Evolutionary conservation across 2,113 vertebrate species (phyloP).

Genomic region (Odontesthes bonariensis): DNA sequence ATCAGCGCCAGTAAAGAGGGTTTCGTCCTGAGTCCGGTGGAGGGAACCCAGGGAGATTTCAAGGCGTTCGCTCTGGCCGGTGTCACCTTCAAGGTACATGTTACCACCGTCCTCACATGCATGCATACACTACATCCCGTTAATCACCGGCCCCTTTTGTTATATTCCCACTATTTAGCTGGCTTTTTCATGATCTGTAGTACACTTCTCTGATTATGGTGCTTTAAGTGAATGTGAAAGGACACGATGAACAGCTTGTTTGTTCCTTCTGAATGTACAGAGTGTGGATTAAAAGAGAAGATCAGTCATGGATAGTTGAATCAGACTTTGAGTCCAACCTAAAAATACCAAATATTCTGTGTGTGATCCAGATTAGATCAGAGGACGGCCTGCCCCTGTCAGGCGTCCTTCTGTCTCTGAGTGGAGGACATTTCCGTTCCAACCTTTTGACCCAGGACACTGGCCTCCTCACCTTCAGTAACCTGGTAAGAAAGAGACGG

Average conservation of each 20-base stretch:
- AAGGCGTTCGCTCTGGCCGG: slow-evolving; percentile 97
- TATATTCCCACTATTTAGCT: background rate
- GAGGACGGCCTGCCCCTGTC: slow-evolving; percentile 92
- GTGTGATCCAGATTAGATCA: slow-evolving; percentile 87
- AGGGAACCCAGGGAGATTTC: slow-evolving; percentile 91
- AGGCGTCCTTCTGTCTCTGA: slow-evolving; percentile 96
- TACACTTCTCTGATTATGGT: slow-evolving; percentile 5
- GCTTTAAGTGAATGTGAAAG: slow-evolving; percentile 22
- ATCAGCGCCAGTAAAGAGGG: slow-evolving; percentile 94
- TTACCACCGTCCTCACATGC: background rate
- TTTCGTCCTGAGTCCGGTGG: slow-evolving; percentile 91
- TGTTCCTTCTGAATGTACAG: background rate
- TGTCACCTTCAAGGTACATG: slow-evolving; percentile 94
- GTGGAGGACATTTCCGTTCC: slow-evolving; percentile 94
- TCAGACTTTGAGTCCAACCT: too few species aligned
- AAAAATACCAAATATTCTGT: background rate
- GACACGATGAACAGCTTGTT: slow-evolving; percentile 13
- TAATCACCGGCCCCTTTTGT: background rate
- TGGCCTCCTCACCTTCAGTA: slow-evolving; percentile 93
- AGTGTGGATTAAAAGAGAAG: slow-evolving; percentile 30
- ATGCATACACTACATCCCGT: background rate
- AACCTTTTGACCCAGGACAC: slow-evolving; percentile 96
- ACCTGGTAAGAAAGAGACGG: slow-evolving; percentile 85
- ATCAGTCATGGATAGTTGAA: slow-evolving; percentile 4
- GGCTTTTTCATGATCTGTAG: background rate